Evolutionary conservation across 2,113 vertebrate genomes (phyloP).

Genomic region (Sinocyclocheilus rhinocerous): DNA sequence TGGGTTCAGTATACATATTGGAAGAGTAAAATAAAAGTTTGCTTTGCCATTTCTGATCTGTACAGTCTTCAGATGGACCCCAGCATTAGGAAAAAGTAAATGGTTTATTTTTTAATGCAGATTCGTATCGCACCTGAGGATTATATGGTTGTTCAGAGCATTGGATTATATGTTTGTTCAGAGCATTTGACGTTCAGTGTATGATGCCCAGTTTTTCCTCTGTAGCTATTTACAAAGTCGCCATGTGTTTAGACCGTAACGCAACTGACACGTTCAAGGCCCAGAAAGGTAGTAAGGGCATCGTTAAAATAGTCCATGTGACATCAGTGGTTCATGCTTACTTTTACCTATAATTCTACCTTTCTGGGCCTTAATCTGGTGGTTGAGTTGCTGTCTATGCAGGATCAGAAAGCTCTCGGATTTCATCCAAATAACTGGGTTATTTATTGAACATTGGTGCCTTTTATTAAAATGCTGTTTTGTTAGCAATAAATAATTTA

Average conservation of each 20-base stretch:
- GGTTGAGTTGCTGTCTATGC: no score
- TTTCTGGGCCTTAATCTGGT: no score
- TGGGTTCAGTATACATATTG: neutral
- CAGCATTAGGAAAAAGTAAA: neutral
- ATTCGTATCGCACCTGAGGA: neutral
- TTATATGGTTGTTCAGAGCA: neutral
- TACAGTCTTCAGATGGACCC: neutral
- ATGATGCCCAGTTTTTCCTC: no score
- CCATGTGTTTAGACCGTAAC: no score
- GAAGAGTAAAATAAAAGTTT: neutral
- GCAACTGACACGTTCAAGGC: no score
- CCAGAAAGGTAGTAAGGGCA: no score
- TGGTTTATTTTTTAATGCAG: neutral
- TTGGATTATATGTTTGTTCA: neutral
- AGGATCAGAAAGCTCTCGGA: no score
- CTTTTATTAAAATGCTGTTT: neutral
- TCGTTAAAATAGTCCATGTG: no score
- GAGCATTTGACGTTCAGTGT: neutral
- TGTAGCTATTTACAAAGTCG: no score
- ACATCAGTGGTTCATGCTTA: no score
- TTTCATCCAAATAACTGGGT: neutral
- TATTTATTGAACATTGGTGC: neutral
- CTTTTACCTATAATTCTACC: no score
- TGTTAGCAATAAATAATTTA: neutral
- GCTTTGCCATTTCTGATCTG: neutral